Evolutionary conservation across 2,888 invertebrate genomes (phyloP).

Genomic region (Xylophagus ater): DNA sequence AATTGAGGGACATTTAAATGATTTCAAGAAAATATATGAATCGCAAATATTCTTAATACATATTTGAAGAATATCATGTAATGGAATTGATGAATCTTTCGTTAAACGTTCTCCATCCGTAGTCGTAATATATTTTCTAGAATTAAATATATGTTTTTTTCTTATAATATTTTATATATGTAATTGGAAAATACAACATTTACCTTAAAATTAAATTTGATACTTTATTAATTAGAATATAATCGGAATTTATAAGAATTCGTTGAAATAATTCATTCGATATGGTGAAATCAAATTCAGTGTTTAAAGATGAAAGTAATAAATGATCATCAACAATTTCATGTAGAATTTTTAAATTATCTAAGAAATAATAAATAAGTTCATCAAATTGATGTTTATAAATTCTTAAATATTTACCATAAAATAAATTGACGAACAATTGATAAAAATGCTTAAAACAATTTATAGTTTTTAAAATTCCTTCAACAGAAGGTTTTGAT

Average conservation of each 20-base stretch:
- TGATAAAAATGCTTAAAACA: constrained; percentile 3
- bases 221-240: constrained; percentile 3
- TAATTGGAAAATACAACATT: constrained; percentile 2
- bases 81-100: neutral
- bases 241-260: constrained; percentile 8
- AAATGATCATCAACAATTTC: constrained; percentile 3
- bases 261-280: neutral
- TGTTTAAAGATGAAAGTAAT: neutral
- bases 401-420: neutral
- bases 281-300: neutral
- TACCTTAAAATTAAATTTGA: neutral
- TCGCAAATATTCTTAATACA: constrained; percentile 3
- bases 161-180: neutral
- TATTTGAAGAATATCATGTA: neutral
- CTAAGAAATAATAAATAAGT: constrained; percentile 3
- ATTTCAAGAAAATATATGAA: constrained; percentile 1
- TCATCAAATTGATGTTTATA: too few relatives aligned
- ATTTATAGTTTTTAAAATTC: neutral
- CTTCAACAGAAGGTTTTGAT: neutral
- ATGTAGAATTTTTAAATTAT: constrained; percentile 3
- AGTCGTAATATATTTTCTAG: neutral
- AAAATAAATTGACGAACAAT: constrained; percentile 2
- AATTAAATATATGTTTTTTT: neutral
- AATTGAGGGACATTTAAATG: neutral
- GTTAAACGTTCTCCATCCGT: neutral